A percentile compares a stretch with the other conserved stretches of the same genome.
Evolutionary conservation across 2,888 invertebrate genomes (phyloP).

Genomic region (Dastarcus helophoroides): DNA sequence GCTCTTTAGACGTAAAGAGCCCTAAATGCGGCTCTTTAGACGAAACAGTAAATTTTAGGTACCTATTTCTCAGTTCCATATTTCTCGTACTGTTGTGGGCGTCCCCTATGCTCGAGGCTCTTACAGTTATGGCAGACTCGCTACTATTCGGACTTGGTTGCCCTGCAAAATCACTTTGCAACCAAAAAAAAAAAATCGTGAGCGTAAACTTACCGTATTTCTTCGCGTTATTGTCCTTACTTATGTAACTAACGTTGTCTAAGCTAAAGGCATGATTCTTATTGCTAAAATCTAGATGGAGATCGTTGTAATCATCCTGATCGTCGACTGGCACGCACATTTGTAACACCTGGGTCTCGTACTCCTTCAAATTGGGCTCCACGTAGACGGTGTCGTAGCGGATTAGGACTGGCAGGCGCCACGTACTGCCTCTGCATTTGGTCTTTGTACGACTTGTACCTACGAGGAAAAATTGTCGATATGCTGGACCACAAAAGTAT

Average conservation of each 20-base stretch:
- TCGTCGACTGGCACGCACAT: conserved; percentile 86
- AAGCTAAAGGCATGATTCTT: conserved; percentile 79
- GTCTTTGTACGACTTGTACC: conserved; percentile 81
- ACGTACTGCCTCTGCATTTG: conserved; percentile 42
- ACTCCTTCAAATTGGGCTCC: conserved; percentile 79
- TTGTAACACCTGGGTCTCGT: conserved; percentile 88
- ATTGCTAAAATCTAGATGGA: conserved; percentile 77
- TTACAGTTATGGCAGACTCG: conserved; percentile 71
- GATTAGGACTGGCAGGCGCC: conserved; percentile 44
- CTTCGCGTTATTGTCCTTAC: conserved; percentile 58
- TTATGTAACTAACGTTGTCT: conserved; percentile 81
- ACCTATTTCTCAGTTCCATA: conserved; percentile 22
- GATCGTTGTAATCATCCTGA: conserved; percentile 61
- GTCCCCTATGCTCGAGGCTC: conserved; percentile 55
- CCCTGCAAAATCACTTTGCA: conserved; percentile 37
- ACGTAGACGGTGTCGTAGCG: conserved; percentile 60
- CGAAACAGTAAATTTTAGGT: too few relatives aligned
- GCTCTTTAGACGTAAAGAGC: too few relatives aligned
- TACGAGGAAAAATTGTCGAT: conserved; percentile 29
- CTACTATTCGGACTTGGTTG: conserved; percentile 73
- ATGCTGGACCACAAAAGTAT: too few relatives aligned
- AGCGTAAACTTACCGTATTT: conserved; percentile 41
- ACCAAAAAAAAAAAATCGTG: background rate
- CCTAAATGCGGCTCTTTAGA: too few relatives aligned
- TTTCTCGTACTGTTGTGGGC: conserved; percentile 21